A percentile compares a stretch with the other conserved stretches of the same genome.
Evolutionary conservation across 2,888 invertebrate genomes (phyloP).

Genomic region (Pasiphila rectangulata): DNA sequence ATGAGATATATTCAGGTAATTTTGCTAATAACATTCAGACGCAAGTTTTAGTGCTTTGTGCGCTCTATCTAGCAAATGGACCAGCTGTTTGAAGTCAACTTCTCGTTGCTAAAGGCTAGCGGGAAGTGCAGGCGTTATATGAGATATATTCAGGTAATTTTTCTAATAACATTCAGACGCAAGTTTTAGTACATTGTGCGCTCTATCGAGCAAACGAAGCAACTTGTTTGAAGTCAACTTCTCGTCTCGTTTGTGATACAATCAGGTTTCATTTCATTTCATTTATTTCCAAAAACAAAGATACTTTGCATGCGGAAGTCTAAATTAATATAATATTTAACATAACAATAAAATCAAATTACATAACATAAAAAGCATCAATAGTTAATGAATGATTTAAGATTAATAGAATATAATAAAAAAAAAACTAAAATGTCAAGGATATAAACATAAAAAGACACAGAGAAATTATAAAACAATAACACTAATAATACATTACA

Average conservation of each 20-base stretch:
- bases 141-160: conserved; percentile 90
- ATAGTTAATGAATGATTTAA: no score
- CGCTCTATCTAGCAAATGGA: conserved; percentile 90
- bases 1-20: conserved; percentile 94
- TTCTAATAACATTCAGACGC: conserved; percentile 72
- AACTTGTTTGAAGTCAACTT: conserved; percentile 96
- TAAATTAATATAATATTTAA: no score
- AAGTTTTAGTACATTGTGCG: conserved; percentile 97
- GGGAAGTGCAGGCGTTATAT: conserved; percentile 98
- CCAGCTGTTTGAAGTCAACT: conserved; percentile 95
- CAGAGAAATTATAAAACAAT: no score
- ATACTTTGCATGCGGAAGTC: no score
- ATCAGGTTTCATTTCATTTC: conserved; percentile 94
- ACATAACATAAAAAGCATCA: no score
- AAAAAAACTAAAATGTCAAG: no score
- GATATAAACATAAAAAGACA: no score
- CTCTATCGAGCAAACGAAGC: conserved; percentile 92
- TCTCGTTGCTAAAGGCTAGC: conserved; percentile 95
- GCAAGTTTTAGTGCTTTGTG: conserved; percentile 98
- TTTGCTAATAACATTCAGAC: conserved; percentile 62
- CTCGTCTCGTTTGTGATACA: conserved; percentile 98
- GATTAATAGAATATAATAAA: no score
- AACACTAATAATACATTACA: no score
- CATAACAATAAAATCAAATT: no score
- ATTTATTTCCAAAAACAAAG: conserved; percentile 50